Conservation (phyloP, 1,140 invertebrate species). For the Carposina sasakii region DNA sequence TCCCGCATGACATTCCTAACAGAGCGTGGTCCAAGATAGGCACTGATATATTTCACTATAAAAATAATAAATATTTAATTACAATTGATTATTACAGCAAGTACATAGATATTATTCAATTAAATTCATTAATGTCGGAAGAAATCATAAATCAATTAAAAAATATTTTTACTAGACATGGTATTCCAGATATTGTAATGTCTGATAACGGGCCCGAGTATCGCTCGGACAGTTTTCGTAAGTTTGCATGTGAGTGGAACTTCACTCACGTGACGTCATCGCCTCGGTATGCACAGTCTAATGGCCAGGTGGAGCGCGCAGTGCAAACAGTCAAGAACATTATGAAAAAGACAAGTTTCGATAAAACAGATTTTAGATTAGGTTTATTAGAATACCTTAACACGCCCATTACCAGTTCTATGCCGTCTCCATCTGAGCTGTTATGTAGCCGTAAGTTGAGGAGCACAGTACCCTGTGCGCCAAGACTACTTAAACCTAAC, state of each 20-base stretch:
- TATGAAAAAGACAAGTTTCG: conserved; percentile 24
- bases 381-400: conserved; percentile 30
- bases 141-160: conserved; percentile 28
- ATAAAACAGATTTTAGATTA: conserved; percentile 22
- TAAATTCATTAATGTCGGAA: conserved; percentile 15
- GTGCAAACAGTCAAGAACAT: conserved; percentile 33
- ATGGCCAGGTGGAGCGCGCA: conserved; percentile 51
- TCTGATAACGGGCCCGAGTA: conserved; percentile 62
- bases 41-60: conserved; percentile 38
- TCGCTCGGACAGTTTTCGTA: conserved; percentile 45
- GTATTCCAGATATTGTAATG: conserved; percentile 48
- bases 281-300: conserved; percentile 53
- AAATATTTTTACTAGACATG: conserved; percentile 45
- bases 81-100: conserved; percentile 48
- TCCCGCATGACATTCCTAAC: conserved; percentile 32
- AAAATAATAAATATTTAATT: conserved; percentile 38
- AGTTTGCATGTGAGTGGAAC: conserved; percentile 48
- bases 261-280: conserved; percentile 42
- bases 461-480: not conserved
- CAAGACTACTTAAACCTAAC: conserved; percentile 2
- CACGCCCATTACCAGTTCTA: conserved; percentile 16
- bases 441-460: conserved; percentile 9
- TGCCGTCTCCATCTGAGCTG: conserved; percentile 13
- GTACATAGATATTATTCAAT: conserved; percentile 30
- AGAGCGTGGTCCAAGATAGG: conserved; percentile 42